Base-by-base conservation (phyloP, 2,797 vertebrate species). In the Orientallactaga sibirica region DNA sequence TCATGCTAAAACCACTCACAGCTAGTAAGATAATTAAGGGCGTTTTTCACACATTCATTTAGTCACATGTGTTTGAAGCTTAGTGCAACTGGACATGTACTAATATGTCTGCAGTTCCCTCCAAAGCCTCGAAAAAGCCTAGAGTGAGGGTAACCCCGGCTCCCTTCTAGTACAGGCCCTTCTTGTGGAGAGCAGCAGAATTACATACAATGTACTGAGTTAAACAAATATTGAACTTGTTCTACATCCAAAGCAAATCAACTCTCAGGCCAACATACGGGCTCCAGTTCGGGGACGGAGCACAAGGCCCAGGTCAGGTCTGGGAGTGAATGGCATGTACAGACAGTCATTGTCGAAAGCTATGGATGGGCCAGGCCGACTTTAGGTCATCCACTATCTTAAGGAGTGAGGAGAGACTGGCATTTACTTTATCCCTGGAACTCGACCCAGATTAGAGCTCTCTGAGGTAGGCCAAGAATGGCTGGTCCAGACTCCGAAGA, bases 211-310 rank as follows among this genome's bases (percentile, higher is more conserved):
- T 55, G 90, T n/a, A 90, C 85, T 91, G 89, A 96, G 96, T 95
- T 97, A 96, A 95, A 91, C 92, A 97, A 97, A 97, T 95, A 94
- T 95, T 97, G 94, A 94, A 93, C 87, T 97, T 97, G 96, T 74
- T 94, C 55, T 76, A 48, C 29, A 10, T 96, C 96, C 95, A 96
- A 96, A 73, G 90, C 86, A 96, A 96, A 96, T 94, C 89, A 94
- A 89, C 84, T 94, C 96, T 70, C 91, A 96, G 87, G 93, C 64
- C 87, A 90, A 83, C 93, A 94, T 93, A 79, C 91, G 94, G 70
- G 80, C 86, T 89, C 55, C 89, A 96, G 94, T 76, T 89, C 82
- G 88, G 74, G 74, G 33, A 64, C 48, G 20, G 74, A 84, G 89
- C 90, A 84, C 73, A 84, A 64, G 75, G 71, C 74, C 88, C 78